Evolutionary conservation across 2,888 invertebrate species (phyloP), one percentile per base, ranked within the genome.

Genomic region (Sabellastarte sp.): DNA sequence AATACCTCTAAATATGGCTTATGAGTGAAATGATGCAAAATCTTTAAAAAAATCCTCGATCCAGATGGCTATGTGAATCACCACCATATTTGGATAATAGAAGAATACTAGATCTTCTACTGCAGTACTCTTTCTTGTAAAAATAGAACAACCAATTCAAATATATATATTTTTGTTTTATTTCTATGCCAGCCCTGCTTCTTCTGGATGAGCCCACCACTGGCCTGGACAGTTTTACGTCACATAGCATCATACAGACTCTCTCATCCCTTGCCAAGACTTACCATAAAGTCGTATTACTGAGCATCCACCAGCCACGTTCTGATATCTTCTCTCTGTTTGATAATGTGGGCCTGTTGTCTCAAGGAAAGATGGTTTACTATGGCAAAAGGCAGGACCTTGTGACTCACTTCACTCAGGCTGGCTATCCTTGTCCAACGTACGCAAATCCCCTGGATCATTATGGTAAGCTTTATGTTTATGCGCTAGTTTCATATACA

Each of bases 361-460:
- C 74, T 24, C 56, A 63, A 32, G 78, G 86, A 33, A 83, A 95
- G 76, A 91, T 95, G 33, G 93, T 95, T 3, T 86, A 85, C 70
- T 81, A 79, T 57, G 85, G 85, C 68, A 65, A 63, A 53, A 59
- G 95, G 0, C 87, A 93, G 60, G 91, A 93, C 74, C 91, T 98
- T 88, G 86, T 97, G 67, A 93, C 94, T 78, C 96, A 97, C 84
- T 97, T 97, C 83, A 91, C 93, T 61, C 90, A 91, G 68, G 93
- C 96, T 73, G 97, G 97, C 4, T 96, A 95, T 81, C 95, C 96
- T 0, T 98, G 97, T 83, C 96, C 97, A 0, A 93, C 93, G 79
- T 86, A 95, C 59, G 96, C 97, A 82, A 98, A 98, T 84, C 97
- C 97, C 0, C 86, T 97, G 3, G 96, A 96, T 92, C 96, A 95